A percentile compares a stretch with the other conserved stretches of the same genome.
Evolutionary conservation across 1,140 invertebrate species (phyloP).

Genomic region (Chionoecetes opilio): DNA sequence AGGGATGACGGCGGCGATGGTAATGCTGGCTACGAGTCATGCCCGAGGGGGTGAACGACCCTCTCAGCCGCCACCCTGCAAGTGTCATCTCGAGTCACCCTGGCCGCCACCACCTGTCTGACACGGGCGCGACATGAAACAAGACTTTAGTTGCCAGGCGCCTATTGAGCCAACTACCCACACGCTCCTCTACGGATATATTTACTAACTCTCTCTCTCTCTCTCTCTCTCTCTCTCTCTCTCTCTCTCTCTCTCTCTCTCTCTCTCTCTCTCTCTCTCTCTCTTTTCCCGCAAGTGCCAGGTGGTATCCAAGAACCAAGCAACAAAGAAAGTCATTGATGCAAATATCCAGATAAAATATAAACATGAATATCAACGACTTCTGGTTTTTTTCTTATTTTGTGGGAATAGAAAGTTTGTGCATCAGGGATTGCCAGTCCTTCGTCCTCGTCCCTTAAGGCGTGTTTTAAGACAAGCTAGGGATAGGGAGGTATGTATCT

Average conservation of each 20-base stretch:
- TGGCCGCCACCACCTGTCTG: background rate
- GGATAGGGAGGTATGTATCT: too few species aligned
- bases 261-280: conserved; percentile 60
- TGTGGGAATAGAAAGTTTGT: too few species aligned
- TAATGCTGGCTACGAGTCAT: background rate
- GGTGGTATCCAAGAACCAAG: too few species aligned
- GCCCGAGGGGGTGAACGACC: background rate
- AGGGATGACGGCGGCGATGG: too few species aligned
- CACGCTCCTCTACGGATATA: background rate
- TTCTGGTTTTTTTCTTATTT: too few species aligned
- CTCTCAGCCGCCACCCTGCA: background rate
- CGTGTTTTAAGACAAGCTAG: too few species aligned
- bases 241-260: conserved; percentile 39
- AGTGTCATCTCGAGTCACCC: background rate
- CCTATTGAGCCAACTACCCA: background rate
- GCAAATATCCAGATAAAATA: too few species aligned
- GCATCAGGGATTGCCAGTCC: too few species aligned
- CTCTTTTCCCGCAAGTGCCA: background rate
- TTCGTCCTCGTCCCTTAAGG: too few species aligned
- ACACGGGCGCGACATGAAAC: background rate
- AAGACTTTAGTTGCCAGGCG: conserved; percentile 17
- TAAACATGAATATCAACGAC: too few species aligned
- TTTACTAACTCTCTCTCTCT: background rate
- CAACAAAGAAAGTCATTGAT: too few species aligned
- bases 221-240: background rate